Conservation (phyloP, 2,113 vertebrate genomes). For the Periophthalmus modestus region DNA sequence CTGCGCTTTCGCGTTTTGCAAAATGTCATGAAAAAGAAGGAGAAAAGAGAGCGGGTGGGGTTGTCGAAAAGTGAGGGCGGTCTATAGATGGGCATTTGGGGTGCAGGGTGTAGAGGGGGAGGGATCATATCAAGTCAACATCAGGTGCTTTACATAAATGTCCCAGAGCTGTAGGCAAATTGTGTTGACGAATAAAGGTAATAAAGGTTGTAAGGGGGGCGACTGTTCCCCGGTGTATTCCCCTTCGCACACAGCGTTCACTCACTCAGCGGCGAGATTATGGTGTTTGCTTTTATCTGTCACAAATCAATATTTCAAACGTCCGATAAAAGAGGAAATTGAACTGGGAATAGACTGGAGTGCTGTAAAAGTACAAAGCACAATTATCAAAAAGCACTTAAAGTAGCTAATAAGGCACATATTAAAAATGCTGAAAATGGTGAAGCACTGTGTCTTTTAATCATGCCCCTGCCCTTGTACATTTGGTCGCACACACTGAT, state of each 20-base stretch:
- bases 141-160: slow-evolving; percentile 93
- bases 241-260: slow-evolving; percentile 69
- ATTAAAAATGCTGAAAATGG: slow-evolving; percentile 98
- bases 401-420: slow-evolving; percentile 99
- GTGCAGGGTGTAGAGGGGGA: slow-evolving; percentile 74
- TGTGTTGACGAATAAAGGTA: slow-evolving; percentile 93
- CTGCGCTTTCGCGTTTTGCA: slow-evolving; percentile 86
- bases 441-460: slow-evolving; percentile 91
- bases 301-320: slow-evolving; percentile 99
- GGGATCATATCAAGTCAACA: slow-evolving; percentile 87
- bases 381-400: slow-evolving; percentile 99
- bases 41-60: slow-evolving; percentile 59
- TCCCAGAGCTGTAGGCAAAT: slow-evolving; percentile 96
- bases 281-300: slow-evolving; percentile 99
- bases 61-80: slow-evolving; percentile 67
- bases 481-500: slow-evolving; percentile 82
- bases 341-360: slow-evolving; percentile 99
- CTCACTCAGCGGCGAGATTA: slow-evolving; percentile 96
- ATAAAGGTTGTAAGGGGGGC: slow-evolving; percentile 88
- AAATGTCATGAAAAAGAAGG: slow-evolving; percentile 84
- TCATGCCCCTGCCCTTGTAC: slow-evolving; percentile 81
- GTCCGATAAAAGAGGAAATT: slow-evolving; percentile 99
- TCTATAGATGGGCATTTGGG: slow-evolving; percentile 34
- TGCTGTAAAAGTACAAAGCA: slow-evolving; percentile 99
- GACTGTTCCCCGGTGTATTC: slow-evolving; percentile 87